Percentiles rank a stretch among this genome's conserved stretches.
Evolutionary conservation across 2,888 invertebrate species (phyloP).

Genomic region (Cantharis rufa): DNA sequence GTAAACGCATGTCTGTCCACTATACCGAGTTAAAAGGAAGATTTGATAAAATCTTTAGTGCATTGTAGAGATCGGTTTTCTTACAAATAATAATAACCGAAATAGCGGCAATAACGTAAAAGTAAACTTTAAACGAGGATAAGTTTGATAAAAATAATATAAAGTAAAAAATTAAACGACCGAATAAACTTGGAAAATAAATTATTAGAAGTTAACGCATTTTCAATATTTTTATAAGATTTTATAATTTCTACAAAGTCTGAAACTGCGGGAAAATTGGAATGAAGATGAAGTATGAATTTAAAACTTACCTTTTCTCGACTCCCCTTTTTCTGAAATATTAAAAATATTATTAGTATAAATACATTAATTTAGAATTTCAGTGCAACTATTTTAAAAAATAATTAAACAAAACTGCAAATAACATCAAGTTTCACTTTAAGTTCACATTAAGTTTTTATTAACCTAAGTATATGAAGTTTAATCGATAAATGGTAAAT

Average conservation of each 20-base stretch:
- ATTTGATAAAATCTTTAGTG: not conserved
- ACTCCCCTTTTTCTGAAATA: slow-evolving; percentile 81
- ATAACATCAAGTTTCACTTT: not conserved
- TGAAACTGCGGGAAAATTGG: too few relatives aligned
- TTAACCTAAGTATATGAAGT: not conserved
- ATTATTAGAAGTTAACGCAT: too few relatives aligned
- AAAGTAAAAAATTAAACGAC: not conserved
- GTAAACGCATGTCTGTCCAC: not conserved
- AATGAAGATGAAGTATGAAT: too few relatives aligned
- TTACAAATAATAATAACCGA: not conserved
- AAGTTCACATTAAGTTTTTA: not conserved
- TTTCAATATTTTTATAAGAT: too few relatives aligned
- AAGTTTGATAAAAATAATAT: not conserved
- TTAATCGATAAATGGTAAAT: not conserved
- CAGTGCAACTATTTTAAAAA: not conserved
- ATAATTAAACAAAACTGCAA: not conserved
- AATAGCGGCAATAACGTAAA: slow-evolving; percentile 3
- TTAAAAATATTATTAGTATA: slow-evolving; percentile 19
- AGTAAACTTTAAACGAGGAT: not conserved
- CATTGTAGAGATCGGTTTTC: not conserved
- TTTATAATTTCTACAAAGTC: too few relatives aligned
- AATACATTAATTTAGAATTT: too few relatives aligned
- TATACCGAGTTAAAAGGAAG: not conserved
- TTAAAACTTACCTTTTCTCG: slow-evolving; percentile 76
- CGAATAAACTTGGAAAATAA: too few relatives aligned